phyloP scores from a whole-genome alignment of 2,888 invertebrate genomes.

The Vesta saturnalis region DNA sequence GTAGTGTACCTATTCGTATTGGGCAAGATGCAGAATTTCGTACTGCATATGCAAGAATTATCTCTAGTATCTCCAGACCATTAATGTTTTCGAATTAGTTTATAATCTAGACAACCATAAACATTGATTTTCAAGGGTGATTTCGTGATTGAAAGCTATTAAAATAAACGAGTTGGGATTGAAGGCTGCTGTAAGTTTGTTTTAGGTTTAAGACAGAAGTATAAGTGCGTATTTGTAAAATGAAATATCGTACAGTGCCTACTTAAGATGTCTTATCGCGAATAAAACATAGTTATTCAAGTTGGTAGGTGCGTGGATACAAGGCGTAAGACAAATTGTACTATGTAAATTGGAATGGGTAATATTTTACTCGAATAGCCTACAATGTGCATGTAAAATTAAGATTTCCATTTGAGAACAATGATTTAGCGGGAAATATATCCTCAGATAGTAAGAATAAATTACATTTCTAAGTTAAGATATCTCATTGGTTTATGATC shows the following conservation, averaged over 20 bases:
- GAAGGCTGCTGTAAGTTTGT: constrained; percentile 8
- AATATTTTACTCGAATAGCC: constrained; percentile 40
- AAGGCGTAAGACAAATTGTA: constrained; percentile 43
- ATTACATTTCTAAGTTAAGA: neutral
- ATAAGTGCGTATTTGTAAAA: constrained; percentile 25
- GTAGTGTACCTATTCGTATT: no score
- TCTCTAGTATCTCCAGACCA: no score
- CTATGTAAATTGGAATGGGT: constrained; percentile 45
- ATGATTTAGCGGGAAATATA: constrained; percentile 31
- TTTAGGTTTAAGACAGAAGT: constrained; percentile 21
- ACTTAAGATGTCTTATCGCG: constrained; percentile 39
- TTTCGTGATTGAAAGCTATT: constrained; percentile 15
- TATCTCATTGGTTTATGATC: constrained; percentile 12
- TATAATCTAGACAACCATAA: no score
- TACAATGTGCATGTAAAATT: constrained; percentile 42
- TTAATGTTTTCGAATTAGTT: no score
- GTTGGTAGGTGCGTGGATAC: constrained; percentile 42
- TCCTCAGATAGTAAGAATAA: constrained; percentile 16
- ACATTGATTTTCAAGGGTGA: no score
- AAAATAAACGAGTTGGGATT: constrained; percentile 11
- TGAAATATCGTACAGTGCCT: constrained; percentile 22
- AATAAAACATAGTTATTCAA: constrained; percentile 40
- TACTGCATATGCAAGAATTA: no score
- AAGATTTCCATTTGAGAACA: constrained; percentile 41
- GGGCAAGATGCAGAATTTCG: no score